Conservation (phyloP, 2,797 vertebrate species). For the Ambastaia sidthimunki region DNA sequence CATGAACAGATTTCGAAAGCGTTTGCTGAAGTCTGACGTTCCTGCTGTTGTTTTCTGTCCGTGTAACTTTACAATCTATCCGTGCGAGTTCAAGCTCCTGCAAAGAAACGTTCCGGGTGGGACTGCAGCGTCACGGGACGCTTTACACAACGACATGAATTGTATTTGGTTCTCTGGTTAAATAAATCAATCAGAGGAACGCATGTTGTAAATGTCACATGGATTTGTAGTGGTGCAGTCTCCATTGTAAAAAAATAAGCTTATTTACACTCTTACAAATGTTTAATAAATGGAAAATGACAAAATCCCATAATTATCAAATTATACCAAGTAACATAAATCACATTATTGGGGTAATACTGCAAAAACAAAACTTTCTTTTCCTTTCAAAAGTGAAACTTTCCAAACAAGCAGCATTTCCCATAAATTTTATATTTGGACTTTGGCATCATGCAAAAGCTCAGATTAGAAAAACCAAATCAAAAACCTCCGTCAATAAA, state of each 20-base stretch:
- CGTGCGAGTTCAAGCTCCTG: background rate
- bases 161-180: no score
- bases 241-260: no score
- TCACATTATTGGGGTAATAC: background rate
- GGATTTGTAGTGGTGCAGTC: no score
- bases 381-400: background rate
- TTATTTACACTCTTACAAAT: no score
- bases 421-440: conserved; percentile 74
- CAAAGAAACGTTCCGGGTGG: background rate
- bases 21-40: background rate
- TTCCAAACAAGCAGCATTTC: conserved; percentile 52
- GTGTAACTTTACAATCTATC: background rate
- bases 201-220: background rate
- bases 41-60: conserved; percentile 14
- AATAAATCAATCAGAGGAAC: background rate
- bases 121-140: background rate
- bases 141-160: no score
- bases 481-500: conserved; percentile 16
- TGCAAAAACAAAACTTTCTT: background rate
- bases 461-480: conserved; percentile 46
- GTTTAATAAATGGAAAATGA: no score
- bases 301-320: no score
- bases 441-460: conserved; percentile 71
- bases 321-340: no score
- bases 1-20: background rate